Base-by-base conservation (phyloP, 2,888 invertebrate species). In the Pyrocoelia pectoralis region DNA sequence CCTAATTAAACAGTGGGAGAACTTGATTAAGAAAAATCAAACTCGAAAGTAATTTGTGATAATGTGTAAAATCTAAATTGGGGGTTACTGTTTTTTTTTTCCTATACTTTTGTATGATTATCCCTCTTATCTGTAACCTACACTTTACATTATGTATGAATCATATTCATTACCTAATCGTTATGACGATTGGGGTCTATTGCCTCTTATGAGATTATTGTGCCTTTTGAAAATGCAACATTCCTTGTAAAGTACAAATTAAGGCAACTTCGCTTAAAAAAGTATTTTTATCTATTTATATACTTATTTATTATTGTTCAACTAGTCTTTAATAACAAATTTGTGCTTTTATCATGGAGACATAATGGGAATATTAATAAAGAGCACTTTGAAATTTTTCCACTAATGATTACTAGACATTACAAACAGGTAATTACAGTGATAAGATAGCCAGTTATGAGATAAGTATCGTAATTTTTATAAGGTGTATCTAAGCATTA, bases 1-100 rank as follows among this genome's bases (percentile, higher is more conserved):
- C 43, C 84, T 93, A 66, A 93, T 93, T 74, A 91, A 90, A 70
- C 89, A 91, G 80, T 93, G 93, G 90, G 93, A 93, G 81, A 91
- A 87, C 65, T 84, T 92, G 71, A 93, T 92, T 70, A 88, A 88
- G 72, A 84, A 87, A 78, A 86, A 85, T 75, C 85, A 76, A 65
- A 69, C 56, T 50, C 62, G 65, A 46, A 59, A 62, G 60, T 74
- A 69, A 73, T 64, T 59, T 68, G 69, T 65, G 65, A 69, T 29
- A 52, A 33, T 52, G 9, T 13, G 14, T 5, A 29, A 33, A 10
- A 33, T 33, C 8, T 8, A 33, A 10, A 33, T 33, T 33, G n/a
- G 8, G 9, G 2, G n/a, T 33, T 33, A n/a, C n/a, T 33, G n/a
- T 33, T 3, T 24, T 5, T 24, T 8, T 24, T 24, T 24, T 24